A percentile compares a stretch with the other conserved stretches of the same genome.
These are phyloP conservation scores for Eunapius fragilis DNA, from an alignment of 37 sponge, comb jelly and placozoan genomes.

Conservation along the genomic window DNA sequence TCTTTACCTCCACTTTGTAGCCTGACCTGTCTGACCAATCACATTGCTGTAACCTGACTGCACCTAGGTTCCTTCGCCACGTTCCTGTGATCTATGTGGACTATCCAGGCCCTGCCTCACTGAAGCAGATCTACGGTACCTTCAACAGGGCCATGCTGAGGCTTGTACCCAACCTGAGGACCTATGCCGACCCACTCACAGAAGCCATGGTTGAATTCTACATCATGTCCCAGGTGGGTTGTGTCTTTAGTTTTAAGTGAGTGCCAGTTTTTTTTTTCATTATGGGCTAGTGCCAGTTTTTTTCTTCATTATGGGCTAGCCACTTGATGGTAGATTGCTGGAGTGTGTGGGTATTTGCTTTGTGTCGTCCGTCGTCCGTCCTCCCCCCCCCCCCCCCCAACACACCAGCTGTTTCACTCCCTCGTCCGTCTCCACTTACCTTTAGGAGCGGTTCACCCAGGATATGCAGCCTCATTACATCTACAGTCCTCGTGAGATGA, in stretches of 20 bases:
- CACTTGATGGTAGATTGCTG: no score
- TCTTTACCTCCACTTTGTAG: no score
- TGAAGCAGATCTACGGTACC: conserved; percentile 97
- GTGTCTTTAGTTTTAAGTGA: background rate
- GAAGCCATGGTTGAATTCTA: conserved; percentile 99
- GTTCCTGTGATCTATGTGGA: conserved; percentile 98
- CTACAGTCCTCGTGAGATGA: conserved; percentile 98
- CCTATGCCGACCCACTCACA: conserved; percentile 93
- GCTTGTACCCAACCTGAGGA: conserved; percentile 85
- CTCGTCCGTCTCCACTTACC: background rate
- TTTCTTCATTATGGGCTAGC: no score
- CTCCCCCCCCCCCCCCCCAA: no score
- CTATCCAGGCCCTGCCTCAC: conserved; percentile 92
- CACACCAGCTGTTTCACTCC: background rate
- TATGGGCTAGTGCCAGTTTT: no score
- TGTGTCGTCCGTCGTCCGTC: no score
- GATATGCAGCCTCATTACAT: conserved; percentile 99
- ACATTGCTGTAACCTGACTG: background rate
- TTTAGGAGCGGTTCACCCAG: conserved; percentile 91
- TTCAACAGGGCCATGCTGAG: conserved; percentile 97
- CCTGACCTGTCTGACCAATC: background rate
- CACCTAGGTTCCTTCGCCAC: conserved; percentile 90
- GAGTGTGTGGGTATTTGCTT: no score
- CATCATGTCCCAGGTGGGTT: conserved; percentile 84
- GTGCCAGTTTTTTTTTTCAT: no score